Conservation (phyloP, 2,113 vertebrate genomes). For the Caranx ignobilis region DNA sequence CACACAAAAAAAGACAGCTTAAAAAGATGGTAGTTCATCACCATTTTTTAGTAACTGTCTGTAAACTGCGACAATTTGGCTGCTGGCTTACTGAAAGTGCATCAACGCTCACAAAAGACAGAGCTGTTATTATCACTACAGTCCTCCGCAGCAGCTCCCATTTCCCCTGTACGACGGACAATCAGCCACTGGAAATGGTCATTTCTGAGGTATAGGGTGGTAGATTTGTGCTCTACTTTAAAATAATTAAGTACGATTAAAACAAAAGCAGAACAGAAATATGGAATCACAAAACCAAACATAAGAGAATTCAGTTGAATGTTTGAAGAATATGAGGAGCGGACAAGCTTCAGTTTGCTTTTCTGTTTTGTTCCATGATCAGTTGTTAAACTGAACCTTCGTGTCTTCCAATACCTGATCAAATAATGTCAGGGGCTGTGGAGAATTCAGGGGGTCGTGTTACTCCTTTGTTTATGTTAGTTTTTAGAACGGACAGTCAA, state of each 20-base stretch:
- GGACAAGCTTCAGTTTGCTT: neutral
- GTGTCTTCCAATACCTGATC: neutral
- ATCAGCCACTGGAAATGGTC: conserved; percentile 47
- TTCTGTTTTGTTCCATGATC: neutral
- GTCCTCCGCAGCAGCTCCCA: conserved; percentile 38
- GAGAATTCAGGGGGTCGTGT: neutral
- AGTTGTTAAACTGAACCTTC: neutral
- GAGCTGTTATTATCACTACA: neutral
- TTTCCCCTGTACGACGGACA: neutral
- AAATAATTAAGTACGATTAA: conserved; percentile 5
- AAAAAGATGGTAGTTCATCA: conserved; percentile 11
- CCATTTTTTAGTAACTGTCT: conserved; percentile 27
- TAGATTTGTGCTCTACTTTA: conserved; percentile 49
- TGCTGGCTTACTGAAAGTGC: conserved; percentile 54
- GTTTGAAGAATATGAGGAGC: neutral
- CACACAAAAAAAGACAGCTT: conserved; percentile 32
- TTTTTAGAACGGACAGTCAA: conserved; percentile 76
- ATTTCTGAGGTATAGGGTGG: conserved; percentile 50
- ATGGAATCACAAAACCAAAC: conserved; percentile 20
- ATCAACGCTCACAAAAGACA: conserved; percentile 14
- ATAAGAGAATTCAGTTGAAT: neutral
- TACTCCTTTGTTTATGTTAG: conserved; percentile 36
- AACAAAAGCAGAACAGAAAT: neutral
- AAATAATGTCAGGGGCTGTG: neutral
- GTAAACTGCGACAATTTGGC: conserved; percentile 31